Evolutionary conservation across 2,888 invertebrate species (phyloP), one percentile per base, ranked within the genome.

Genomic region (Agrotis ipsilon): DNA sequence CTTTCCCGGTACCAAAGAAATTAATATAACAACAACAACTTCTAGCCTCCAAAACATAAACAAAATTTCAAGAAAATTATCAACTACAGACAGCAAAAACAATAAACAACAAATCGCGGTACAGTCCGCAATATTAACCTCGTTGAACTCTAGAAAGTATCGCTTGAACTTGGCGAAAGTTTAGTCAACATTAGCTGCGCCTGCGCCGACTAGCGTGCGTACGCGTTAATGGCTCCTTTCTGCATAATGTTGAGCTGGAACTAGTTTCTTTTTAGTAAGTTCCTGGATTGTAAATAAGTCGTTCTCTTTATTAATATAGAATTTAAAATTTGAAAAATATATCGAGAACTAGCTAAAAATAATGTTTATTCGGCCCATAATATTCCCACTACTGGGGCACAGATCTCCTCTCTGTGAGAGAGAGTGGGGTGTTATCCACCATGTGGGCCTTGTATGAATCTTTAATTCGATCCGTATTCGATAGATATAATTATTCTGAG

Each of bases 141-240:
- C 72, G 46, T 49, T 81, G 80, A 81, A 81, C 82, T 79, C 52
- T 79, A 60, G 80, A 81, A 81, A 81, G 80, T 81, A 82, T 67
- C 45, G 57, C 7, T 71, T 82, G 71, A 79, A 73, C 82, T 72
- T 66, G 62, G 82, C 79, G 80, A 81, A 81, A 81, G 80, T 81
- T 72, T 43, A 67, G 72, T 58, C 69, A 68, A 75, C 75, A 63
- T 62, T 52, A 65, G 61, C 24, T 65, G 60, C 63, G 68, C 63
- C 24, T 48, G 51, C 70, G 52, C n/a, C 46, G 48, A 16, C 46
- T 72, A 59, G 62, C 64, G 62, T 72, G 72, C 58, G 61, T 72
- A 80, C 69, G 39, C 18, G 67, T 45, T 81, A 77, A 79, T 81
- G 52, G 72, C 46, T 61, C 72, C 2, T 77, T 72, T 79, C 81